phyloP scores from a whole-genome alignment of 2,888 invertebrate genomes.

The Ormyrus thymus region DNA sequence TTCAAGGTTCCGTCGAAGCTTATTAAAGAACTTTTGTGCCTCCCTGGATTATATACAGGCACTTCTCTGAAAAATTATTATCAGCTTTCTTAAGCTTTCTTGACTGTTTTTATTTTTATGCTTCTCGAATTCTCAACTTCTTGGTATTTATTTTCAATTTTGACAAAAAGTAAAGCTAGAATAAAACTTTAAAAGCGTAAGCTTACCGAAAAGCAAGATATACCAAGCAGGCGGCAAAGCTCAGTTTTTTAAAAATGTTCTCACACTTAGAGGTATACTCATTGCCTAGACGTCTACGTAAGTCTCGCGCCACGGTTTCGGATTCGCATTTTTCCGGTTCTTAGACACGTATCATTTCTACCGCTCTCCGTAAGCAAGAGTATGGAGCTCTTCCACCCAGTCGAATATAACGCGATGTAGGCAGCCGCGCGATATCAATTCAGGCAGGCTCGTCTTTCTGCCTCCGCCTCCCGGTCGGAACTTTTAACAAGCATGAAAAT shows the following conservation, averaged over 20 bases:
- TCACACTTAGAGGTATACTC: too few species aligned
- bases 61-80: slow-evolving; percentile 16
- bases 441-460: slow-evolving; percentile 25
- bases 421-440: slow-evolving; percentile 39
- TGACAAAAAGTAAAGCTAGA: too few species aligned
- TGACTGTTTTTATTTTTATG: background rate
- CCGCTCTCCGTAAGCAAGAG: background rate
- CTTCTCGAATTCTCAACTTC: background rate
- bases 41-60: too few species aligned
- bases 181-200: too few species aligned
- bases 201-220: too few species aligned
- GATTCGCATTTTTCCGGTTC: too few species aligned
- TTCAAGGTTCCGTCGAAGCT: slow-evolving; percentile 19
- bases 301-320: too few species aligned
- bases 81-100: background rate
- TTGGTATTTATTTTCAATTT: too few species aligned
- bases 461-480: slow-evolving; percentile 9
- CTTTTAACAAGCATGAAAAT: slow-evolving; percentile 56
- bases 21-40: background rate
- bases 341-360: too few species aligned
- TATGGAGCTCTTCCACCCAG: slow-evolving; percentile 29
- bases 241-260: too few species aligned
- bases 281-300: too few species aligned
- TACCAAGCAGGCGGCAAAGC: too few species aligned
- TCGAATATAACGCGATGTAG: slow-evolving; percentile 29